These are phyloP conservation scores for Microctenopoma lineatum DNA, from an alignment of 2,797 vertebrate genomes.

Conservation along the genomic window DNA sequence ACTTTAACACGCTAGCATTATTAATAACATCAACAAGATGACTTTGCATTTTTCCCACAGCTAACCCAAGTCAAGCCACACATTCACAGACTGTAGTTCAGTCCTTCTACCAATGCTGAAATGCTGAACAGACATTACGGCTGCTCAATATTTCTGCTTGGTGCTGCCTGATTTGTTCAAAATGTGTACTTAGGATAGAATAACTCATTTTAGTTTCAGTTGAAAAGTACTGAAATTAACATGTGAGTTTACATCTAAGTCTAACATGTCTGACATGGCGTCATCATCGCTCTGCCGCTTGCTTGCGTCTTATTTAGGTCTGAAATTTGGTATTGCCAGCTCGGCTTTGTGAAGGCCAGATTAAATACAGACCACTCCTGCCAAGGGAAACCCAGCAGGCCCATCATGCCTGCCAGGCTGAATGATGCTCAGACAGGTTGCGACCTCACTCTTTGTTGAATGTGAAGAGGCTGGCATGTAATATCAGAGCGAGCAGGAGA, in stretches of 20 bases:
- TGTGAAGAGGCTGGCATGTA: conserved; percentile 22
- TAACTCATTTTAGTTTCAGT: no score
- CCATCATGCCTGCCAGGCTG: conserved; percentile 50
- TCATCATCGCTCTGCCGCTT: conserved; percentile 14
- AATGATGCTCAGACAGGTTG: conserved; percentile 54
- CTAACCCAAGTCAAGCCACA: no score
- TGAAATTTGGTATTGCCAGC: conserved; percentile 26
- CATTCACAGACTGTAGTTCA: neutral
- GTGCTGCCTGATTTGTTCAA: neutral
- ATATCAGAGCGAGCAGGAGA: conserved; percentile 33
- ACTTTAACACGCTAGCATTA: neutral
- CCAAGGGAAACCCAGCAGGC: conserved; percentile 38
- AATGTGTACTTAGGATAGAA: no score
- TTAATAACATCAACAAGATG: neutral
- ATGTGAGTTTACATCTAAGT: no score
- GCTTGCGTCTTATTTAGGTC: conserved; percentile 16
- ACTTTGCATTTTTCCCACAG: neutral
- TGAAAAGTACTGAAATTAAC: no score
- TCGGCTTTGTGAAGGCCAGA: conserved; percentile 46
- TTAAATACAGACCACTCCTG: conserved; percentile 43
- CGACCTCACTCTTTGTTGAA: conserved; percentile 66
- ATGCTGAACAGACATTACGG: neutral
- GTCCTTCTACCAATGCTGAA: no score
- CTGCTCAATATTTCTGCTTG: neutral
- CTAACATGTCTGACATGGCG: no score